Percentiles rank a stretch among this genome's conserved stretches.
phyloP scores from a whole-genome alignment of 37 sponge, comb jelly and placozoan species.

The Chondrilla cf. caribensis region DNA sequence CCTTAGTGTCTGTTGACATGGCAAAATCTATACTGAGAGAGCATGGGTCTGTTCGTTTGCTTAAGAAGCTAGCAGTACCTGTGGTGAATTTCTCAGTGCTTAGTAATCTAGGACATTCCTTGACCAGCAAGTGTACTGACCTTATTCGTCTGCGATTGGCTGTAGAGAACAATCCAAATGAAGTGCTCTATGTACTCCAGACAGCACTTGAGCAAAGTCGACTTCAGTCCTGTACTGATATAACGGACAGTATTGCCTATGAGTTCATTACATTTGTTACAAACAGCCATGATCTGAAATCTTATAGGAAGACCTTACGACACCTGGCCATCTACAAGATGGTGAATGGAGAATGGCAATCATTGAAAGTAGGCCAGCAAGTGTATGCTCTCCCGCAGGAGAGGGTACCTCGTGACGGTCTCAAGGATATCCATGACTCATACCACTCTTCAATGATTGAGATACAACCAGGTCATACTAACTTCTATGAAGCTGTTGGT shows the following conservation, averaged over 20 bases:
- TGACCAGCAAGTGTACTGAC: too few relatives aligned
- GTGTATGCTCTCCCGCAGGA: neutral
- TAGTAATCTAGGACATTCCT: neutral
- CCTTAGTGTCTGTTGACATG: neutral
- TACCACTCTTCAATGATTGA: neutral
- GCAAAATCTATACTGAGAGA: conserved; percentile 10
- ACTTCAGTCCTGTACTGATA: neutral
- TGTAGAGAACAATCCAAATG: neutral
- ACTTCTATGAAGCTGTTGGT: neutral
- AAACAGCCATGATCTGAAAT: neutral
- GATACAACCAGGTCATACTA: neutral
- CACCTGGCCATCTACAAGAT: neutral
- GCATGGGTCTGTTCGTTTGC: neutral
- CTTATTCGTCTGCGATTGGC: neutral
- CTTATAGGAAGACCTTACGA: neutral
- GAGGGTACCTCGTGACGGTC: neutral
- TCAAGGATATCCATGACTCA: neutral
- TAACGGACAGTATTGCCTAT: neutral
- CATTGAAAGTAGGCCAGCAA: neutral
- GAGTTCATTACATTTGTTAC: neutral
- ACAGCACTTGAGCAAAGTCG: neutral
- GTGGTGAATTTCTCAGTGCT: neutral
- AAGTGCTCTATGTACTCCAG: neutral
- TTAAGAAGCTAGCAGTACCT: conserved; percentile 2
- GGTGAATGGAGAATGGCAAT: neutral